These are phyloP conservation scores for Poeciliopsis presidionis DNA, from an alignment of 2,797 vertebrate species.

Conservation along the genomic window DNA sequence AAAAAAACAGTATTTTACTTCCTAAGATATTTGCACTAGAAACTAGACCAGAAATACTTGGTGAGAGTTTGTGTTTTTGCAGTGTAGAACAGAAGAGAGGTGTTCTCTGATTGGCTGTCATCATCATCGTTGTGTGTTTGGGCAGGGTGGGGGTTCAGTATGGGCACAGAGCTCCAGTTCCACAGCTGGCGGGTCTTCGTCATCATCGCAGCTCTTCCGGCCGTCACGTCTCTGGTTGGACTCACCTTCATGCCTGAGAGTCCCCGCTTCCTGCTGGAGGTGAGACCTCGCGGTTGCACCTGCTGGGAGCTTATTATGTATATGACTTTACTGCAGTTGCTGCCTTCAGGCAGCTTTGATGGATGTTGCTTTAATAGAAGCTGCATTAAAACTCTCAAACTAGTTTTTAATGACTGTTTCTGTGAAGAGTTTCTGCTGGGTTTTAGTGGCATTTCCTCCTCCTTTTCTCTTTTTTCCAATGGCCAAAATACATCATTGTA, in stretches of 20 bases:
- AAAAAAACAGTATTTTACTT: no score
- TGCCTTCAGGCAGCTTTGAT: background rate
- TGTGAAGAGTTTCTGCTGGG: background rate
- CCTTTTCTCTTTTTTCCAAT: no score
- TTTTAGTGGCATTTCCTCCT: background rate
- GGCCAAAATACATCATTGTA: no score
- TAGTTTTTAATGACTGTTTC: background rate
- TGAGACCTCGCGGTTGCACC: constrained; percentile 59
- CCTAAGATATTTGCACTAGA: background rate
- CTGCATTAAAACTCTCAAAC: background rate
- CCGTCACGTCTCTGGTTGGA: constrained; percentile 88
- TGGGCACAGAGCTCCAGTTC: constrained; percentile 94
- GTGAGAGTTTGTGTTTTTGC: background rate
- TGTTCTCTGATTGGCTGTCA: background rate
- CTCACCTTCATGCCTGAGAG: constrained; percentile 97
- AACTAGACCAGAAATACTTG: background rate
- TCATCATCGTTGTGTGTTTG: constrained; percentile 16
- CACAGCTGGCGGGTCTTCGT: constrained; percentile 97
- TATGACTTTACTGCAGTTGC: background rate
- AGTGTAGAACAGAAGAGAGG: background rate
- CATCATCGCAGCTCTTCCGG: constrained; percentile 89
- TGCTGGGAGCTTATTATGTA: background rate
- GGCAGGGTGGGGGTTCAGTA: constrained; percentile 96
- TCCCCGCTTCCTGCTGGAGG: constrained; percentile 95
- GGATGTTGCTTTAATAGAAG: background rate